Evolutionary conservation across 37 sponge, comb jelly and placozoan genomes (phyloP).

Genomic region (Cliona cf. orientalis): DNA sequence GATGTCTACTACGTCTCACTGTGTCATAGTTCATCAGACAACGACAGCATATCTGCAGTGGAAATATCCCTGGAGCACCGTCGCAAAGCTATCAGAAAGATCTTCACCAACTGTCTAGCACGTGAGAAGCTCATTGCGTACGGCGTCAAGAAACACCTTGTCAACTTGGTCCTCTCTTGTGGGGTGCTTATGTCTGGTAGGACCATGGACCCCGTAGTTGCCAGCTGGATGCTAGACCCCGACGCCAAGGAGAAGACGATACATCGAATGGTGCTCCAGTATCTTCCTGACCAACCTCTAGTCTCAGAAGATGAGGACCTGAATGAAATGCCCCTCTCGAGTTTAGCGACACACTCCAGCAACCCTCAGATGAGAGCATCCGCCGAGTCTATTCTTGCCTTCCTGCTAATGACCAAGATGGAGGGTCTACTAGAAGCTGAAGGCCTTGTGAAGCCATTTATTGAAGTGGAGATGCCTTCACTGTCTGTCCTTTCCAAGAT

Average conservation of each 20-base stretch:
- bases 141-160: slow-evolving; percentile 80
- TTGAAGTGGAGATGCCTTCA: slow-evolving; percentile 84
- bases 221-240: slow-evolving; percentile 92
- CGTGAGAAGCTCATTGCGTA: slow-evolving; percentile 58
- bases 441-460: slow-evolving; percentile 66
- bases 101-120: slow-evolving; percentile 7
- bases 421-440: slow-evolving; percentile 66
- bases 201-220: slow-evolving; percentile 78
- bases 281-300: slow-evolving; percentile 74
- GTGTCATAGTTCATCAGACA: not conserved
- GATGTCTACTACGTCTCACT: slow-evolving; percentile 85
- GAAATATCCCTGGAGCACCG: slow-evolving; percentile 23
- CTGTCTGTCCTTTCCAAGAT: slow-evolving; percentile 72
- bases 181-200: slow-evolving; percentile 15
- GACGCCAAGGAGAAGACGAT: slow-evolving; percentile 79
- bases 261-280: slow-evolving; percentile 68
- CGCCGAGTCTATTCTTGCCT: slow-evolving; percentile 70
- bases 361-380: slow-evolving; percentile 67
- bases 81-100: slow-evolving; percentile 2
- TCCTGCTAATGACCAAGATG: slow-evolving; percentile 66
- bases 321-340: slow-evolving; percentile 55
- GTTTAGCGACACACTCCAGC: slow-evolving; percentile 63
- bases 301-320: slow-evolving; percentile 38
- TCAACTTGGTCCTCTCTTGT: slow-evolving; percentile 63
- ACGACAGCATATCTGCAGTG: not conserved